A percentile compares a stretch with the other conserved stretches of the same genome.
Conservation (phyloP, 2,888 invertebrate genomes). For the Tenthredo scrophulariae region DNA sequence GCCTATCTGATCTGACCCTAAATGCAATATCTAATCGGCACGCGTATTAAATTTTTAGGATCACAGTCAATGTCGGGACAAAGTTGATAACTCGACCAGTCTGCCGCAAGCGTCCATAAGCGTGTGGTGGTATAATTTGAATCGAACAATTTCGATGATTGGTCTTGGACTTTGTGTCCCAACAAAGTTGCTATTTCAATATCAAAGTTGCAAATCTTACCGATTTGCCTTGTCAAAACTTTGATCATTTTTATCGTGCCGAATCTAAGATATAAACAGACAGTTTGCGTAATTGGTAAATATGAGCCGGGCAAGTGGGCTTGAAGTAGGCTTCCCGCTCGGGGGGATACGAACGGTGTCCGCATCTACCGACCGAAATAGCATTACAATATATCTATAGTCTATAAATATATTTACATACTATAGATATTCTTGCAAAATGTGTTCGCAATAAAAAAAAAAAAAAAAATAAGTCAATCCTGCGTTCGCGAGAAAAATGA, state of each 20-base stretch:
- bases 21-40: background rate
- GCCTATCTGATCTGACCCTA: too few relatives aligned
- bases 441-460: too few relatives aligned
- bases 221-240: background rate
- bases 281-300: too few relatives aligned
- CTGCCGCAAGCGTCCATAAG: background rate
- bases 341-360: too few relatives aligned
- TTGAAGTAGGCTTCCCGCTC: too few relatives aligned
- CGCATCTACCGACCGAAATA: too few relatives aligned
- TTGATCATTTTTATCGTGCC: background rate
- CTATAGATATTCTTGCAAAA: too few relatives aligned
- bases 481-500: too few relatives aligned
- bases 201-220: background rate
- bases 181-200: background rate
- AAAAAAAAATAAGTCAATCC: too few relatives aligned
- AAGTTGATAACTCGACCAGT: background rate
- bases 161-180: background rate
- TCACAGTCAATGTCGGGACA: background rate
- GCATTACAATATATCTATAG: too few relatives aligned
- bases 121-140: background rate
- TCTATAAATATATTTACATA: too few relatives aligned
- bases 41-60: background rate
- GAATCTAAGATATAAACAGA: background rate
- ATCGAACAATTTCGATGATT: background rate
- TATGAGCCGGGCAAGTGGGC: too few relatives aligned